phyloP scores from a whole-genome alignment of 2,797 vertebrate species.

The Sebastes minor region DNA sequence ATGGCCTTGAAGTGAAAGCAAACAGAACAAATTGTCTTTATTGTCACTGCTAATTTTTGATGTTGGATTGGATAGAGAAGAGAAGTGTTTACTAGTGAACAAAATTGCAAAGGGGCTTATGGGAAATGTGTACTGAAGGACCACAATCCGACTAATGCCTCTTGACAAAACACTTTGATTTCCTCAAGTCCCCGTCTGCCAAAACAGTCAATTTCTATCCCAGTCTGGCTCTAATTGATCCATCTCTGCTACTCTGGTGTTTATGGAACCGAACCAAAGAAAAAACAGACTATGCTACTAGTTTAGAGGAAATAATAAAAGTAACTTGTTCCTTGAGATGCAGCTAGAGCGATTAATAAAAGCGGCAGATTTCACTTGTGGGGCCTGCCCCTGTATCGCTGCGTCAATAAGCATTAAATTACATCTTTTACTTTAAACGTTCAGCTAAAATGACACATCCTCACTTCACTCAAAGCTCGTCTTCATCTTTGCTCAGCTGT shows the following conservation, averaged over 20 bases:
- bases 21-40: neutral
- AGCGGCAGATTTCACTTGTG: slow-evolving; percentile 12
- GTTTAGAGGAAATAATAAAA: neutral
- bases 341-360: slow-evolving; percentile 15
- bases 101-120: slow-evolving; percentile 25
- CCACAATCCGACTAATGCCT: slow-evolving; percentile 40
- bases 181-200: slow-evolving; percentile 25
- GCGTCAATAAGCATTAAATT: slow-evolving; percentile 59
- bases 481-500: slow-evolving; percentile 38
- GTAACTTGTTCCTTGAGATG: slow-evolving; percentile 21
- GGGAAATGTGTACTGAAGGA: slow-evolving; percentile 40
- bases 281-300: neutral
- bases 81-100: slow-evolving; percentile 11
- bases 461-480: slow-evolving; percentile 26
- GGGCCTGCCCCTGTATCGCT: slow-evolving; percentile 14
- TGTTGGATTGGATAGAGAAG: slow-evolving; percentile 4
- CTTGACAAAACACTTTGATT: slow-evolving; percentile 50
- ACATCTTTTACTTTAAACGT: slow-evolving; percentile 45
- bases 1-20: neutral
- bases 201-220: slow-evolving; percentile 33
- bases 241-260: slow-evolving; percentile 5
- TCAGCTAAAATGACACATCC: slow-evolving; percentile 47
- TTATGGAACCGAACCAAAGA: neutral
- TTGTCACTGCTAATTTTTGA: slow-evolving; percentile 10
- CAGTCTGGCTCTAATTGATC: slow-evolving; percentile 33